phyloP scores from a whole-genome alignment of 2,113 vertebrate species.

The Chlorodrepanis virens region DNA sequence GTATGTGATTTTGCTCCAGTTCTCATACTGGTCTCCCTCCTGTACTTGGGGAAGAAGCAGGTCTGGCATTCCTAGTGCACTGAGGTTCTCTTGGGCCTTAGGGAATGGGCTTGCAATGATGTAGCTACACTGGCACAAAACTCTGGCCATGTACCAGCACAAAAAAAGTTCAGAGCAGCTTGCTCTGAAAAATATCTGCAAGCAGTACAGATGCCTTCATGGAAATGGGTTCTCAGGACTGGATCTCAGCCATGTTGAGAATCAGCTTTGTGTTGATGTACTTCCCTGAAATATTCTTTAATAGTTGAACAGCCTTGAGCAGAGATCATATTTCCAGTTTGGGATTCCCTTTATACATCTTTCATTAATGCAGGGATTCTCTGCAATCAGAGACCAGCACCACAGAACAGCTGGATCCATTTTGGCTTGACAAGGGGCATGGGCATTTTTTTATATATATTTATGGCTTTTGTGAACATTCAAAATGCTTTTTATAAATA shows the following conservation, averaged over 20 bases:
- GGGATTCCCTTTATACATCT: slow-evolving; percentile 57
- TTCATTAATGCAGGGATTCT: slow-evolving; percentile 61
- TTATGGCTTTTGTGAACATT: slow-evolving; percentile 41
- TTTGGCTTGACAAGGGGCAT: slow-evolving; percentile 59
- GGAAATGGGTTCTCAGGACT: not conserved
- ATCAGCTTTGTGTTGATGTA: not conserved
- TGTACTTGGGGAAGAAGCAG: not conserved
- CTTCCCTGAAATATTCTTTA: slow-evolving; percentile 14
- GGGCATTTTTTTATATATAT: slow-evolving; percentile 48
- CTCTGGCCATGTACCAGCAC: not conserved
- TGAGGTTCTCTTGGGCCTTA: not conserved
- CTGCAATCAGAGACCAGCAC: slow-evolving; percentile 38
- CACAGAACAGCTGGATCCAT: slow-evolving; percentile 55
- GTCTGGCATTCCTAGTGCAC: not conserved
- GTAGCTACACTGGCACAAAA: not conserved
- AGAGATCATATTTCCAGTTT: slow-evolving; percentile 53
- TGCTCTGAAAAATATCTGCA: not conserved
- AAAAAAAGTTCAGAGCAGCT: not conserved
- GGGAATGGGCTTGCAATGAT: not conserved
- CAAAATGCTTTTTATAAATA: slow-evolving; percentile 54
- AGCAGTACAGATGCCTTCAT: not conserved
- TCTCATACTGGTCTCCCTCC: not conserved
- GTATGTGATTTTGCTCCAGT: not conserved
- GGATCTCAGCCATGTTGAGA: not conserved
- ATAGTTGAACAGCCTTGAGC: slow-evolving; percentile 20